A percentile compares a stretch with the other conserved stretches of the same genome.
Evolutionary conservation across 2,888 invertebrate species (phyloP).

Genomic region (Epirrhoe tristata): DNA sequence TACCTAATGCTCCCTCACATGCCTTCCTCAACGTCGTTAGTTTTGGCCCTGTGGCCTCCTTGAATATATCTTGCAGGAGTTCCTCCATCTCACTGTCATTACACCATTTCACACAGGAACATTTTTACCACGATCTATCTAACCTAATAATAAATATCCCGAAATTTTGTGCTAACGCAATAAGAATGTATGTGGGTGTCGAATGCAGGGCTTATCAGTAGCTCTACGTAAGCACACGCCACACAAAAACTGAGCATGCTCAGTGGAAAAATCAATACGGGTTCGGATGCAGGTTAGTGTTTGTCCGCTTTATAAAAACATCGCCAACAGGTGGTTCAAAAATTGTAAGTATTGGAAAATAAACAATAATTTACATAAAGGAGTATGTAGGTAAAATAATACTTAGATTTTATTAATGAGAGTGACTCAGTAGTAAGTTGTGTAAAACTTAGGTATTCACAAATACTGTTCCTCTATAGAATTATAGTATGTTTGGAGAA

Average conservation of each 20-base stretch:
- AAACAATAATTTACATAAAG: background rate
- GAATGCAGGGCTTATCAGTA: conserved; percentile 63
- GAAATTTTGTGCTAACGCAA: conserved; percentile 15
- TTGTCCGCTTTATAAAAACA: conserved; percentile 50
- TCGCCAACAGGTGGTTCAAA: conserved; percentile 65
- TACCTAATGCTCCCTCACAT: conserved; percentile 95
- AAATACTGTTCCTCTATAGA: background rate
- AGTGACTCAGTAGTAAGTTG: too few relatives aligned
- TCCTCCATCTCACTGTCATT: conserved; percentile 88
- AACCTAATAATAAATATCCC: background rate
- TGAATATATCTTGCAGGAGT: conserved; percentile 92
- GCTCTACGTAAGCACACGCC: conserved; percentile 52
- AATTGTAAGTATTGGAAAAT: conserved; percentile 21
- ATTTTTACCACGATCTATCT: conserved; percentile 13
- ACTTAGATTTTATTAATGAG: background rate
- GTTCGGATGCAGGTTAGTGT: conserved; percentile 42
- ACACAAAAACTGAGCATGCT: conserved; percentile 77
- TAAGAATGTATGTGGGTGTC: conserved; percentile 58
- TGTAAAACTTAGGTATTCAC: too few relatives aligned
- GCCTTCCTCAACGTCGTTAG: conserved; percentile 90
- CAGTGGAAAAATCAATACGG: conserved; percentile 78
- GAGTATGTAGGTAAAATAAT: background rate
- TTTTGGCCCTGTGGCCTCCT: conserved; percentile 93
- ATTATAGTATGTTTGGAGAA: background rate
- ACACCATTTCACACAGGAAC: conserved; percentile 30